Base-by-base conservation (phyloP, 2,113 vertebrate genomes). In the Lophura nycthemera region DNA sequence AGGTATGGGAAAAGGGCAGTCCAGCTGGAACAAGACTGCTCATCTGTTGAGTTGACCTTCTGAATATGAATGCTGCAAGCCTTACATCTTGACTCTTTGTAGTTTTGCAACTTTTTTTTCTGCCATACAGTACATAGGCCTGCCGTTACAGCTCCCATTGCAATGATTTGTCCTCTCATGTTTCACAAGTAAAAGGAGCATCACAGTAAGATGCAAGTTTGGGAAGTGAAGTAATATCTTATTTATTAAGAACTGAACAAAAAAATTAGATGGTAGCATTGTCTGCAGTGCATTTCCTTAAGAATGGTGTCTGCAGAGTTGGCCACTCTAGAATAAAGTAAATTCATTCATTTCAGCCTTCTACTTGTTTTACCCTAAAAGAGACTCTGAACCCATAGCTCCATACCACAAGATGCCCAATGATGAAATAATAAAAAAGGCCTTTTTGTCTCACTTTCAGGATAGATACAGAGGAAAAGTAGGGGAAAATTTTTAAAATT, bases 11-110 rank as follows among this genome's bases (percentile, higher is more conserved):
- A 66, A 40, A 73, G 22, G 40, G 54, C 27, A 57, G 30, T 32
- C 0, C 3, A 9, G 7, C 15, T 40, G 24, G 30, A 21, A 24
- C 5, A 34, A 18, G 5, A 16, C 29, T 10, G 42, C 10, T 71
- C 10, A 11, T 64, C 38, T 29, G 21, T 19, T 30, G 18, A 24
- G 32, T 10, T 47, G 30, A 40, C 22, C 4, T 38, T 25, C 42
- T 64, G 27, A 5, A 6, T 48, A 42, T 13, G 60, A 32, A 25
- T 10, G 3, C 10, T 61, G 50, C 8, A 52, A 60, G 6, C 22
- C 57, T 54, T 61, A 73, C 27, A 56, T 45, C 64, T 52, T 38
- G 59, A 27, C 21, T 50, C 17, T 24, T 3, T 3, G 18, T 8
- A 50, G 19, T 38, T 32, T 27, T 34, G 43, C n/a, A 71, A 29